These are phyloP conservation scores for Danio albolineatus DNA, from an alignment of 2,797 vertebrate genomes.

Conservation along the genomic window DNA sequence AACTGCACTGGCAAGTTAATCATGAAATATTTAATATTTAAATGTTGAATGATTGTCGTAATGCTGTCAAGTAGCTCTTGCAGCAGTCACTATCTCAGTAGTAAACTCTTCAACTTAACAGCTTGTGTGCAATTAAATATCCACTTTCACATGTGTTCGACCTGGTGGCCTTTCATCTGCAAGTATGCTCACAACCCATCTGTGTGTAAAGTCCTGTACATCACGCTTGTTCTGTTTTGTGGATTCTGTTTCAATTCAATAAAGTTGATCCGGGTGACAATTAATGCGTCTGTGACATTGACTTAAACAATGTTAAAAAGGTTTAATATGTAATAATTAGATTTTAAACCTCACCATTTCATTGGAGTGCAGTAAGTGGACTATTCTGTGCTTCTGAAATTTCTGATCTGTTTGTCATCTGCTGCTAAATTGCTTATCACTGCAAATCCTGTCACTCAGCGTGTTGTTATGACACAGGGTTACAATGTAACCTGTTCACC, in stretches of 20 bases:
- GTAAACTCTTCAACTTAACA: background rate
- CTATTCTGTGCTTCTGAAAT: no score
- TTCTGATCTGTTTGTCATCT: no score
- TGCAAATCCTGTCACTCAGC: no score
- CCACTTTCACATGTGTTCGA: constrained; percentile 19
- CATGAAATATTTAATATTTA: constrained; percentile 60
- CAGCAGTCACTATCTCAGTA: background rate
- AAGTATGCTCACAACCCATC: background rate
- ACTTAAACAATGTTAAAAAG: no score
- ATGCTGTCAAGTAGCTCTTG: background rate
- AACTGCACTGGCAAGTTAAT: constrained; percentile 30
- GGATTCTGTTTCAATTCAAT: constrained; percentile 47
- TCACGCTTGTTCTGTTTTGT: constrained; percentile 50
- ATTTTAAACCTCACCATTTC: no score
- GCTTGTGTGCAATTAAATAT: background rate
- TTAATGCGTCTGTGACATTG: background rate
- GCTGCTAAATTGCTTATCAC: no score
- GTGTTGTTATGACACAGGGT: no score
- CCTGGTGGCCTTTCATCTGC: constrained; percentile 39
- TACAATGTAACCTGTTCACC: no score
- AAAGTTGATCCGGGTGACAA: constrained; percentile 39
- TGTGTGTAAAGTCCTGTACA: constrained; percentile 44
- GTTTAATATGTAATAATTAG: no score
- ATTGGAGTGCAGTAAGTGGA: no score
- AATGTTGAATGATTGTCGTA: constrained; percentile 52